Base-by-base conservation (phyloP, 2,113 vertebrate species). In the Petrocephalus microphthalmus region DNA sequence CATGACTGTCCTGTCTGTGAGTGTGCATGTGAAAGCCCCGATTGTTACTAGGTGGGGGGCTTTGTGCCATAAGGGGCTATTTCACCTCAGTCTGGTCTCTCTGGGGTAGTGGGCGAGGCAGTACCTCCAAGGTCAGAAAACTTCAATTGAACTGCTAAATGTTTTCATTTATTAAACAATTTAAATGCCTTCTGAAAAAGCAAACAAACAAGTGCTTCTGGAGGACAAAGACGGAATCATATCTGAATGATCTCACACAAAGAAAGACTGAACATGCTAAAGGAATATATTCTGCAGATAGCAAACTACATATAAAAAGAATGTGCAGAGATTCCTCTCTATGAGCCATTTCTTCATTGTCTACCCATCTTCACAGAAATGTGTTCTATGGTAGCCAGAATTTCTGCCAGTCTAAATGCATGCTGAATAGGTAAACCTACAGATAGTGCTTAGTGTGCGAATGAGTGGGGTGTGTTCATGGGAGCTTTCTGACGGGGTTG, bases 1-100 rank as follows among this genome's bases (percentile, higher is more conserved):
- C 49, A 92, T 92, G 90, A 94, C 91, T 42, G 60, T 88, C 89
- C 88, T 90, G 83, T 89, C 13, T 74, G 56, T 29, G 13, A 33
- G 60, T 45, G 19, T 84, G 53, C 81, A n/a, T 87, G 90, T 92
- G 89, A 86, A 60, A 60, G 37, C 84, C n/a, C 3, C 33, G 49
- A 29, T 85, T 54, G 52, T 13, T 33, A 54, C 52, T 20, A 29
- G 52, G 52, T 56, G 11, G 51, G 49, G 52, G 84, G 52, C 25
- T 25, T 49, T 54, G 84, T 54, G 84, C 15, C 29, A 3, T 85
- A 25, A 85, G 84, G 49, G 52, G 52, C n/a, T 54, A 19, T 54
- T 54, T 49, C 1, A 85, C 22, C 84, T 37, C 51, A 54, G 82
- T 25, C 45, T 51, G 45, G 7, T 83, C n/a, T 47, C 20, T 49